Base-by-base conservation (phyloP, 2,113 vertebrate genomes). In the Indicator maculatus region DNA sequence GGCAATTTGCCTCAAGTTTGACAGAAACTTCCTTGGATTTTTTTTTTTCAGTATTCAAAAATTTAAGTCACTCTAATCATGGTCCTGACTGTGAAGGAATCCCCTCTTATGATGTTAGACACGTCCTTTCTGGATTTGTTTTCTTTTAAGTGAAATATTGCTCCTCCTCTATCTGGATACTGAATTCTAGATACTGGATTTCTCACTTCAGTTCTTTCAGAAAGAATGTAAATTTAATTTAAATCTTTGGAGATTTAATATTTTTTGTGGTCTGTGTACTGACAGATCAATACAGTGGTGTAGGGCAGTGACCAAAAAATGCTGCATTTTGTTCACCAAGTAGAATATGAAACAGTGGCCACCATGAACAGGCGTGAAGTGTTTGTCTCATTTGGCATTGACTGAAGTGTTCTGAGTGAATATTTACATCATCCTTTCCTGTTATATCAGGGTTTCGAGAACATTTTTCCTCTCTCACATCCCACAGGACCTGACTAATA, bases 91-190 rank as follows among this genome's bases (percentile, higher is more conserved):
- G 30, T n/a, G 36, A 39, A 45, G 15, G 41, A 77, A 11, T 26
- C 20, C 6, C 8, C 9, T 50, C 31, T 64, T 33, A 7, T 0
- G 1, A 11, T 56, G 9, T 67, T 60, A 67, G n/a, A 27, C 4
- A 7, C 44, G 52, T 31, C 15, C 1, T 55, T 79, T n/a, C 33
- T 56, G 5, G 3, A 7, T 60, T 93, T 91, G 5, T 78, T 65
- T 74, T 70, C 20, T 55, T 77, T n/a, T 39, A 20, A 13, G 41
- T 41, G 24, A 75, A 82, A 28, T 44, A 2, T 55, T 39, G 3
- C 52, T 89, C 5, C 18, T 67, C 9, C 8, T 41, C 30, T 41
- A 0, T n/a, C 23, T 88, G 33, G 15, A 33, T 39, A 20, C 9
- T 18, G 30, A 6, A 36, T 36, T 73, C 31, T 30, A 17, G 55